Evolutionary conservation across 1,140 invertebrate genomes (phyloP).

Genomic region (Saccostrea cuccullata): DNA sequence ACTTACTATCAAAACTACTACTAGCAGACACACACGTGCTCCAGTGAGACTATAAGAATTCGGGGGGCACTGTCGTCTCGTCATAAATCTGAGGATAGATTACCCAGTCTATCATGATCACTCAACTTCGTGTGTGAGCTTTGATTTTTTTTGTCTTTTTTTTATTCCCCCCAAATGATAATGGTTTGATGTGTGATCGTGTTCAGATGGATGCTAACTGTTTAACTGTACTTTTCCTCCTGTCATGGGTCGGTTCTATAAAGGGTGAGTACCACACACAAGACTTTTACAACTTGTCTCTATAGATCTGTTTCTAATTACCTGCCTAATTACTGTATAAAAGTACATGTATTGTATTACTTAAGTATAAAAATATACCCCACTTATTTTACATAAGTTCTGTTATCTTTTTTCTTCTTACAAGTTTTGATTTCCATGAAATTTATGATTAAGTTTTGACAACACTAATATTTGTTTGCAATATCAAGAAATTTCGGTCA

Average conservation of each 20-base stretch:
- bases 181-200: neutral
- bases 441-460: too few species aligned
- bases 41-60: neutral
- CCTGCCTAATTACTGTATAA: too few species aligned
- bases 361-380: neutral
- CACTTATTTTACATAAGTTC: neutral
- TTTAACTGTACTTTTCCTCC: neutral
- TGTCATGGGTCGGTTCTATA: neutral
- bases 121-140: constrained; percentile 28
- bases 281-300: neutral
- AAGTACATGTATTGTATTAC: neutral
- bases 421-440: neutral
- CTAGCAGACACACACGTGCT: constrained; percentile 14
- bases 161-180: neutral
- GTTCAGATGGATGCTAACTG: neutral
- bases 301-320: constrained; percentile 28
- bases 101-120: constrained; percentile 19
- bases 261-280: neutral
- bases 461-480: too few species aligned
- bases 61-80: neutral
- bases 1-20: constrained; percentile 22
- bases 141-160: neutral
- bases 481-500: too few species aligned
- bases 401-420: neutral
- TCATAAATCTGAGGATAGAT: neutral